These are phyloP conservation scores for Phania funesta DNA, from an alignment of 2,888 invertebrate species.

Conservation along the genomic window DNA sequence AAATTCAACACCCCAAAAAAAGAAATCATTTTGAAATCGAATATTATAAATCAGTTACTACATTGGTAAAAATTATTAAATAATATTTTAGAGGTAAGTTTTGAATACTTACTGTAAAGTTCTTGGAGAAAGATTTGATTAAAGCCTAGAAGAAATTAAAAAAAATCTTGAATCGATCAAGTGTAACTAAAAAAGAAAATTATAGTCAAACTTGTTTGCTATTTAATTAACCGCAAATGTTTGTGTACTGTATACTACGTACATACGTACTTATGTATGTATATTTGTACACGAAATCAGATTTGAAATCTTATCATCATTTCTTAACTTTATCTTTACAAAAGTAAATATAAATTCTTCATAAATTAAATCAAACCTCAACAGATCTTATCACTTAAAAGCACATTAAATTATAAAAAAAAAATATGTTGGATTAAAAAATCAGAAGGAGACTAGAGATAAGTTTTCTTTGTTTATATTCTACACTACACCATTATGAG, in stretches of 20 bases:
- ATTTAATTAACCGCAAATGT: no score
- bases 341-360: conserved; percentile 54
- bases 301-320: conserved; percentile 3
- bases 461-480: neutral
- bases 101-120: no score
- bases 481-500: conserved; percentile 23
- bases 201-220: no score
- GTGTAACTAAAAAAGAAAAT: no score
- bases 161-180: no score
- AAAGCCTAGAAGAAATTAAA: no score
- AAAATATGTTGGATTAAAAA: conserved; percentile 33
- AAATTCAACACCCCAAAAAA: no score
- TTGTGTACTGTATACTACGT: neutral
- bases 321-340: conserved; percentile 25
- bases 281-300: neutral
- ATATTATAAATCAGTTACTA: no score
- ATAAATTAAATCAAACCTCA: conserved; percentile 75
- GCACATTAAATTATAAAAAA: conserved; percentile 11
- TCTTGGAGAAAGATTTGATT: no score
- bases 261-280: neutral
- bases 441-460: conserved; percentile 19
- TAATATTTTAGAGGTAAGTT: no score
- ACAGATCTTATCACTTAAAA: conserved; percentile 64
- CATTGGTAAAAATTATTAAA: no score
- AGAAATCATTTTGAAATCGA: no score